Conservation (phyloP, 2,113 vertebrate genomes). For the Prinia subflava region DNA sequence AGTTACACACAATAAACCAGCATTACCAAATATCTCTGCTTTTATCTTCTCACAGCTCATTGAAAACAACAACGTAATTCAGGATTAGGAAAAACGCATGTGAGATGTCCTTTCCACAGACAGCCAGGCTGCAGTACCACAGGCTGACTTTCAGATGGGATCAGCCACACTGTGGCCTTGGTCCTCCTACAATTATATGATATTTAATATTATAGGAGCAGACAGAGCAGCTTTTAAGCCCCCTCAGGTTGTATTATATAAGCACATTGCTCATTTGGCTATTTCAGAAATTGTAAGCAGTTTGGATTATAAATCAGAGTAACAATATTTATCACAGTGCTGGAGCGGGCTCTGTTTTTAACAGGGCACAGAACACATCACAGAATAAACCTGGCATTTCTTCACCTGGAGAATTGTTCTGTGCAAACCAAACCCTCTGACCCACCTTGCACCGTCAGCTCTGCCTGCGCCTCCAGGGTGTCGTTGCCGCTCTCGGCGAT, state of each 20-base stretch:
- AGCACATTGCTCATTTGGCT: background rate
- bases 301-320: background rate
- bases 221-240: background rate
- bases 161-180: background rate
- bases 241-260: rapidly evolving
- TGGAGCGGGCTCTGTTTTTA: background rate
- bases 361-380: rapidly evolving
- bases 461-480: constrained; percentile 83
- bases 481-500: constrained; percentile 80
- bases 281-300: background rate
- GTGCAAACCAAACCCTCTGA: background rate
- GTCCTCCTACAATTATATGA: background rate
- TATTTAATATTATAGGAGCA: background rate
- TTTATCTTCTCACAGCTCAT: background rate
- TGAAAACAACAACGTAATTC: background rate
- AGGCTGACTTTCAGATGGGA: background rate
- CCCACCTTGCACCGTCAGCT: constrained; percentile 89
- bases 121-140: background rate
- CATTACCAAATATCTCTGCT: background rate
- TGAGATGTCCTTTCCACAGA: background rate
- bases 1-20: background rate
- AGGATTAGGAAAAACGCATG: background rate
- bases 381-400: background rate
- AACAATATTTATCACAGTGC: background rate
- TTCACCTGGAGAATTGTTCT: no score